phyloP scores from a whole-genome alignment of 2,113 vertebrate species.

The Dolichallabes microphthalmus region DNA sequence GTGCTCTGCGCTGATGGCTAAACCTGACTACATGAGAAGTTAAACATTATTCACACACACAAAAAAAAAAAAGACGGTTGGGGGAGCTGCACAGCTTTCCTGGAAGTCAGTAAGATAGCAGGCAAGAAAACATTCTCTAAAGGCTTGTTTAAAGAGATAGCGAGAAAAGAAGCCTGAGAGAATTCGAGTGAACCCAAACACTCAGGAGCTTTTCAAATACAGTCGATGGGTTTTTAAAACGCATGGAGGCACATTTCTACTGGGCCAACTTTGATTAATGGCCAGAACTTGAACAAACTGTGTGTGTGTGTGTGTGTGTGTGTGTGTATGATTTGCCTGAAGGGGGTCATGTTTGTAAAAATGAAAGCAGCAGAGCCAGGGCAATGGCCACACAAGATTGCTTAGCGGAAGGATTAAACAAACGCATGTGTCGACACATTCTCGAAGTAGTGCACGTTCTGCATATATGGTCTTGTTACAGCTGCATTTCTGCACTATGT shows the following conservation, averaged over 20 bases:
- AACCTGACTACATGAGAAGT: slow-evolving; percentile 14
- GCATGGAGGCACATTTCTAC: neutral
- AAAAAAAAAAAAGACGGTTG: neutral
- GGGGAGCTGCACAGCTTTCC: slow-evolving; percentile 36
- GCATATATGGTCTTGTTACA: neutral
- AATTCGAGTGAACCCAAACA: slow-evolving; percentile 13
- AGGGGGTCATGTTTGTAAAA: slow-evolving; percentile 6
- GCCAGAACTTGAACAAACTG: neutral
- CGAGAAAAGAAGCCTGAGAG: slow-evolving; percentile 24
- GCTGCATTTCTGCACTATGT: neutral
- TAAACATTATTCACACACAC: slow-evolving; percentile 49
- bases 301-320: neutral
- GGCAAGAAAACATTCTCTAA: slow-evolving; percentile 30
- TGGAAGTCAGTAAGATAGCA: slow-evolving; percentile 42
- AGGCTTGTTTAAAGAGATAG: slow-evolving; percentile 34
- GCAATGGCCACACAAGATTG: slow-evolving; percentile 3
- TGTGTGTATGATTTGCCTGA: neutral
- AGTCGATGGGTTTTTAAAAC: neutral
- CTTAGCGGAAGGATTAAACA: neutral
- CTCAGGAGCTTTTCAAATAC: neutral
- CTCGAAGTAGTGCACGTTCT: neutral
- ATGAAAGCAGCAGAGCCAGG: slow-evolving; percentile 16
- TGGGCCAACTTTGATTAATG: neutral
- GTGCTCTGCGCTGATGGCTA: slow-evolving; percentile 20
- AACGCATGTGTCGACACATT: neutral